These are phyloP conservation scores for Clarias magur DNA, from an alignment of 2,113 vertebrate species.

Conservation along the genomic window DNA sequence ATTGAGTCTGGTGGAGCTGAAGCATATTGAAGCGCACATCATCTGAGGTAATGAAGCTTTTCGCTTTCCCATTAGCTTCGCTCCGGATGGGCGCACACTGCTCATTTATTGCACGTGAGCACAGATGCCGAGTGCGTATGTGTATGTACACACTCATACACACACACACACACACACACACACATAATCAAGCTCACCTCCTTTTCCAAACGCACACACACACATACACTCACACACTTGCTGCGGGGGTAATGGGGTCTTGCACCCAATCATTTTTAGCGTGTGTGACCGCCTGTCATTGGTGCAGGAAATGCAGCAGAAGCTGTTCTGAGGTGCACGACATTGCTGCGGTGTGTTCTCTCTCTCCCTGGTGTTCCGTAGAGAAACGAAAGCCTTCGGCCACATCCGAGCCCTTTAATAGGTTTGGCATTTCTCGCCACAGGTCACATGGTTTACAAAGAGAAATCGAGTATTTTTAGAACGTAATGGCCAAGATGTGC, in stretches of 20 bases:
- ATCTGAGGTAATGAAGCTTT: constrained; percentile 72
- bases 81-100: constrained; percentile 62
- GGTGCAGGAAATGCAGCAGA: constrained; percentile 43
- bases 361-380: constrained; percentile 21
- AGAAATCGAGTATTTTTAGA: neutral
- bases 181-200: constrained; percentile 26
- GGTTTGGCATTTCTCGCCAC: neutral
- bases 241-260: constrained; percentile 54
- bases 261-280: constrained; percentile 53
- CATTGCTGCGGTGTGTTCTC: constrained; percentile 39
- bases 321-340: constrained; percentile 45
- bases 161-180: neutral
- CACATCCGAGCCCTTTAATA: constrained; percentile 16
- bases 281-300: constrained; percentile 34
- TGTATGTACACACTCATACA: too few species aligned
- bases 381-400: neutral
- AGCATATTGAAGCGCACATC: constrained; percentile 49
- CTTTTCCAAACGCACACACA: constrained; percentile 22
- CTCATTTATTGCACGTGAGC: constrained; percentile 56
- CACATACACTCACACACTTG: constrained; percentile 41
- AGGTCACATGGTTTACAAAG: constrained; percentile 8
- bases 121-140: constrained; percentile 34
- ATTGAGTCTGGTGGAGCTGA: constrained; percentile 36
- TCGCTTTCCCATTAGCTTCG: constrained; percentile 72
- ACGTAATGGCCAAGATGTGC: neutral